Evolutionary conservation across 2,888 invertebrate genomes (phyloP), one percentile per base, ranked within the genome.

Genomic region (Laothoe populi): DNA sequence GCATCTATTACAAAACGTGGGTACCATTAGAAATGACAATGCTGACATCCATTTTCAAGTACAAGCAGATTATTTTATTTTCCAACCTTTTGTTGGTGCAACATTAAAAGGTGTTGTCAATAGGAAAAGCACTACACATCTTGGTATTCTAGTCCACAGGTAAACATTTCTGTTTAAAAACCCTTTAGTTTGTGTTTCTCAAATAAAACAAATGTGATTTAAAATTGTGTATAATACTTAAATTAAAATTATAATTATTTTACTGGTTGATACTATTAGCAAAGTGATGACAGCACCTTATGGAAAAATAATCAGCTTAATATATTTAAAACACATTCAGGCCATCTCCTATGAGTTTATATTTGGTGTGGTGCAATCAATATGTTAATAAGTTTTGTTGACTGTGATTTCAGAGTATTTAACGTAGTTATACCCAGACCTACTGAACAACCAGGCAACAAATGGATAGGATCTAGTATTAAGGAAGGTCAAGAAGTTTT

Each of bases 391-490:
- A 10, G 31, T 19, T 42, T 40, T 16, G 19, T 48, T 60, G 7
- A 26, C 11, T 49, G 7, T 40, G 19, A 45, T 83, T 88, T 67
- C 71, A 92, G 95, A 73, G 93, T 94, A 24, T 96, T 96, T 75
- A 96, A 96, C 85, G 95, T 95, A 11, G 95, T 95, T 4, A 93
- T 96, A 53, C 95, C 95, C 45, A 93, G 94, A 72, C 94, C 94
- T 7, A 89, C 90, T 38, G 90, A 91, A 60, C 82, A 88, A 60
- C 87, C 88, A 0, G 88, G 92, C 2, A 83, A 91, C 68, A 85
- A 87, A 67, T 95, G 96, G 95, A 77, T 93, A 63, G 95, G 95
- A 1, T 73, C 90, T 45, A 82, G 84, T 63, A 85, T 95, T 24
- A 76, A 90, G 59, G 90, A 95, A 72, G 95, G 95, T 0, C 94